Evolutionary conservation across 2,888 invertebrate species (phyloP), one percentile per base, ranked within the genome.

Genomic region (Drosophila anomelani): DNA sequence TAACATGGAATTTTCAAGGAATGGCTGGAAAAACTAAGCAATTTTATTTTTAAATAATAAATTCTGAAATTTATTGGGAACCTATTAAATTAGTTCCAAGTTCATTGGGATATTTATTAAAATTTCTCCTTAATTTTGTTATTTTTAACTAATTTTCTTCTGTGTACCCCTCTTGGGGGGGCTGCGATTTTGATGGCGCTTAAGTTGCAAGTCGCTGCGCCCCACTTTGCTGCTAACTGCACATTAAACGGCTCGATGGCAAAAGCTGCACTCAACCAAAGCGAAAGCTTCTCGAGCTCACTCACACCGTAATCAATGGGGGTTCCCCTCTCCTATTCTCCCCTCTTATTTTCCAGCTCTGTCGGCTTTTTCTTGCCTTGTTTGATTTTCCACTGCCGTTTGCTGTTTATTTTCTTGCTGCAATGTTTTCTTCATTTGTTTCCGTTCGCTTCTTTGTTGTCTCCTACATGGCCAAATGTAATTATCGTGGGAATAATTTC

Each of bases 181-280:
- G 36, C 56, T 63, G 23, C 61, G 41, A 55, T 64, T 59, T 46
- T 29, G 64, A 64, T 44, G 58, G 67, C 56, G 66, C 64, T 66
- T 51, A 63, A 66, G 64, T 66, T 51, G 64, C 64, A 66, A 61
- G 63, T 63, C 64, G 64, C 64, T 66, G 64, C 49, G 55, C 58
- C 68, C 58, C 79, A 74, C 58, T 75, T 73, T 75, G 76, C 81
- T 74, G 66, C 76, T 81, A 86, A 81, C 82, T 84, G 85, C 69
- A 84, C 79, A 84, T 82, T 82, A 82, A 81, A 74, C 75, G 77
- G 73, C 79, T 84, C 79, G 79, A 81, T 79, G 59, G 73, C 67
- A 74, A 55, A 69, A 64, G 57, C 73, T 74, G 29, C 64, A 57
- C 75, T 63, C 74, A 57, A 20, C 51, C 51, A 51, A 51, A 55